Base-by-base conservation (phyloP, 2,797 vertebrate species). In the Enteromius anoplus region DNA sequence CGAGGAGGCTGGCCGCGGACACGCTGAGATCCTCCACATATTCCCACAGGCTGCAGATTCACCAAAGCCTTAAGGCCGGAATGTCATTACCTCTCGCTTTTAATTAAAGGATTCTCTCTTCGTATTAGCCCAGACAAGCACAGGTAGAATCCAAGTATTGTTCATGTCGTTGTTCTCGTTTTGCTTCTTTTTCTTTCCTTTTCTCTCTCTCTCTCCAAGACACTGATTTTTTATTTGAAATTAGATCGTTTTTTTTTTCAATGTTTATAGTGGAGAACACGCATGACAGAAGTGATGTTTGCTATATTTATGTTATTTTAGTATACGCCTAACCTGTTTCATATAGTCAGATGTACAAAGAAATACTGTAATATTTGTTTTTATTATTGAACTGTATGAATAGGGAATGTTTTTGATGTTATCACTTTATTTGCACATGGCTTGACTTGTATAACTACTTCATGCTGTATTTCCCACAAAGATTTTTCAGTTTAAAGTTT, bases 11-110 rank as follows among this genome's bases (percentile, higher is more conserved):
- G 88, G 85, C 81, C 86, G 45, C 87, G 85, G 76, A 83, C 73
- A 85, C 62, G 71, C 84, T 62, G 90, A 89, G 87, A 88, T 89
- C 89, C 90, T 88, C 81, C 88, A 83, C 85, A 82, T 85, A 76
- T 69, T 84, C 87, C 91, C 90, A 87, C 86, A 78, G 91, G 90
- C 91, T 93, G 90, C 91, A 91, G 87, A 93, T 92, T 91, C 88
- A 86, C 86, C 82, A 90, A 93, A 94, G 92, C 92, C 90, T 92
- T 88, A 87, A 92, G 90, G 84, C 90, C 73, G 89, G 88, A 90
- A 91, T 90, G 89, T 88, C 86, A 91, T 88, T 90, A 91, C 84
- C 85, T 87, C 88, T 89, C 84, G 73, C 69, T 90, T 92, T 88
- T 92, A 93, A 93, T 93, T 92, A 91, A 86, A 91, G 64, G 78